Conservation (phyloP, 35 echinoderm and acorn worm species). For the Nesometra sesokonis region DNA sequence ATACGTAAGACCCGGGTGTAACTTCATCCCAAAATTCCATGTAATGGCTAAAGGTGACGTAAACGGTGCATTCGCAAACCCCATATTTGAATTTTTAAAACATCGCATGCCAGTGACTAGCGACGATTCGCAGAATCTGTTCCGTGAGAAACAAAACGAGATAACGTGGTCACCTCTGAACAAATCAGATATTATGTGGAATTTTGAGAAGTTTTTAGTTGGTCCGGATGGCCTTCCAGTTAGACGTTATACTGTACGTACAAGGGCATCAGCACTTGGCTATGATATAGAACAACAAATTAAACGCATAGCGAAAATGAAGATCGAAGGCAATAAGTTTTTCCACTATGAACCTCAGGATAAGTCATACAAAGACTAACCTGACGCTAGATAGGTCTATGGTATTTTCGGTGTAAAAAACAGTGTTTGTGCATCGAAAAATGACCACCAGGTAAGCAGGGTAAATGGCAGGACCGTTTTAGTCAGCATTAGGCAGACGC, state of each 20-base stretch:
- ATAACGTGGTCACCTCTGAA: not conserved
- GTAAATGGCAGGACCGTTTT: too few species aligned
- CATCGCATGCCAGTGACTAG: constrained; percentile 33
- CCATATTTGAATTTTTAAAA: constrained; percentile 55
- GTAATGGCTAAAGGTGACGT: constrained; percentile 46
- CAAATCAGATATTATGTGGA: constrained; percentile 27
- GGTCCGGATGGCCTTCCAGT: constrained; percentile 34
- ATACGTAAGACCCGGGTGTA: constrained; percentile 42
- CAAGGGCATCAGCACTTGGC: not conserved
- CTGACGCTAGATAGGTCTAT: not conserved
- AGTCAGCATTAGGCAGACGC: too few species aligned
- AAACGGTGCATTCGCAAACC: constrained; percentile 20
- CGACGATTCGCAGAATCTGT: not conserved
- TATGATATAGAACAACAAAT: not conserved
- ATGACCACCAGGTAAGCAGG: too few species aligned
- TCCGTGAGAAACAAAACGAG: not conserved
- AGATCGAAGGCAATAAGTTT: not conserved
- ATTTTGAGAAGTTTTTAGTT: constrained; percentile 72
- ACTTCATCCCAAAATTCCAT: constrained; percentile 45
- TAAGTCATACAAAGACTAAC: not conserved
- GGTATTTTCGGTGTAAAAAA: too few species aligned
- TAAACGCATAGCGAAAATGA: not conserved
- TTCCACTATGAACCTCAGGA: not conserved
- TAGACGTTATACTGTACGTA: constrained; percentile 18
- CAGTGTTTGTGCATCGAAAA: too few species aligned